Percentiles rank a stretch among this genome's conserved stretches.
Conservation (phyloP, 2,797 vertebrate genomes). For the Capromys pilorides region DNA sequence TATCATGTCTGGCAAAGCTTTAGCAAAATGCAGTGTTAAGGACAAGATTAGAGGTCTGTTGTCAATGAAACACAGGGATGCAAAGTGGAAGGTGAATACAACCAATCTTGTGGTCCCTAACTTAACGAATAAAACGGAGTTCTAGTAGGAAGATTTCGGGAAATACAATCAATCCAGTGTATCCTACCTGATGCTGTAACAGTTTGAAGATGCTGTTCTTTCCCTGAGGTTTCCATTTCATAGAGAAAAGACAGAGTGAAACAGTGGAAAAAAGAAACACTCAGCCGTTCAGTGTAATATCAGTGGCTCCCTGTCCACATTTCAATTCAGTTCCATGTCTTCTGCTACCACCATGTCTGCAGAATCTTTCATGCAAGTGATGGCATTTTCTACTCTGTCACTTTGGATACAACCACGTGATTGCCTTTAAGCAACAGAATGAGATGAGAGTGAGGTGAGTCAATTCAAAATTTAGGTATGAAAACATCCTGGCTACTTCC, state of each 20-base stretch:
- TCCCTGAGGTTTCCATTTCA: background rate
- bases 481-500: background rate
- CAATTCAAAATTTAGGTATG: background rate
- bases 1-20: background rate
- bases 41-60: background rate
- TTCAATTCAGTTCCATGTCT: background rate
- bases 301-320: background rate
- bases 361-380: background rate
- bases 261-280: background rate
- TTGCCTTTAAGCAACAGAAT: background rate
- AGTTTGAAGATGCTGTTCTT: background rate
- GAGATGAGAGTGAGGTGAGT: background rate
- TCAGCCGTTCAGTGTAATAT: background rate
- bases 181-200: background rate
- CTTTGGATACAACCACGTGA: background rate
- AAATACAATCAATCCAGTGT: background rate
- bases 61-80: background rate
- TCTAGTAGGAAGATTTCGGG: background rate
- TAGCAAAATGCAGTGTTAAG: background rate
- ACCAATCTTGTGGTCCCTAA: background rate
- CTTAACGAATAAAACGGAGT: background rate
- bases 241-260: background rate
- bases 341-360: background rate
- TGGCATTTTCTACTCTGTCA: background rate
- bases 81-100: background rate